phyloP scores from a whole-genome alignment of 2,113 vertebrate genomes.

The Catharus fuscescens region DNA sequence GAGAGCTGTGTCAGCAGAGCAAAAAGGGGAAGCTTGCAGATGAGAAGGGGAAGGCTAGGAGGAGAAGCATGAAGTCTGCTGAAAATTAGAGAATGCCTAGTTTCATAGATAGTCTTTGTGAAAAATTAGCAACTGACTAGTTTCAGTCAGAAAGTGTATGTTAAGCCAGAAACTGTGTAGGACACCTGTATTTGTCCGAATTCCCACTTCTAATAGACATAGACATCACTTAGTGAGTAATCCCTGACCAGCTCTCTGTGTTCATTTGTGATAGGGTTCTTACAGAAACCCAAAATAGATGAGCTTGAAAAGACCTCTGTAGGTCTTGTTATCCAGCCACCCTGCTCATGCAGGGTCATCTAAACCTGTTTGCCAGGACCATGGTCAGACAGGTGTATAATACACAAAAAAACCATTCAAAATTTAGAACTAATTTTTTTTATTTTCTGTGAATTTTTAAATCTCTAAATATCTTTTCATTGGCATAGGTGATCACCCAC shows the following conservation, averaged over 20 bases:
- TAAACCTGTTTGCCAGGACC: neutral
- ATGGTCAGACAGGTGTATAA: neutral
- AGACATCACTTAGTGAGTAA: neutral
- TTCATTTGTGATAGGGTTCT: neutral
- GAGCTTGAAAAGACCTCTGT: neutral
- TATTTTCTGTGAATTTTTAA: neutral
- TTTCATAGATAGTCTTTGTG: neutral
- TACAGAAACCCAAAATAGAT: neutral
- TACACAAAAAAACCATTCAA: neutral
- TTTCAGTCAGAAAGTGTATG: neutral
- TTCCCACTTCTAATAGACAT: neutral
- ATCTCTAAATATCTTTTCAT: constrained; percentile 30
- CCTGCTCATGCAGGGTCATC: neutral
- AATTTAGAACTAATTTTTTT: neutral
- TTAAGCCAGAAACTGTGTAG: neutral
- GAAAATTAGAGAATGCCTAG: neutral
- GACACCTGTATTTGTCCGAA: neutral
- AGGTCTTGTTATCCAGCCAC: neutral
- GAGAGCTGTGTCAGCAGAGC: neutral
- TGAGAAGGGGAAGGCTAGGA: neutral
- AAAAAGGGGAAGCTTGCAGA: neutral
- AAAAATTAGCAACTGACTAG: neutral
- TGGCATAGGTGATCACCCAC: constrained; percentile 86
- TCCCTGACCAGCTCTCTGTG: neutral
- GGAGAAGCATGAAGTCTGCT: neutral